Conservation (phyloP, 1,140 invertebrate species). For the Papilio polyxenes region DNA sequence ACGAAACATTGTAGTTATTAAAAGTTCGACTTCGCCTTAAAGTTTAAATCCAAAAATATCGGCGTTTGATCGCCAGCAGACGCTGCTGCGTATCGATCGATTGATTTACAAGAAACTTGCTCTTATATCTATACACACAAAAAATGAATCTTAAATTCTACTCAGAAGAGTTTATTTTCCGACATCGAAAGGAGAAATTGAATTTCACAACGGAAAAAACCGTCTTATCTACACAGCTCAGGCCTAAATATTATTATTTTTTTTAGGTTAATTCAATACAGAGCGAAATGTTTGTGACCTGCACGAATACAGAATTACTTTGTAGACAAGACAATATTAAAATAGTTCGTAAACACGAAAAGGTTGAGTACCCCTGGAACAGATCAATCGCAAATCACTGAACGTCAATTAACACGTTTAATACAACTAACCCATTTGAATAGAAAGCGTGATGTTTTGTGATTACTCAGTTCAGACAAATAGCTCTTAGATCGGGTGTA, state of each 20-base stretch:
- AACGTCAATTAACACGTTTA: neutral
- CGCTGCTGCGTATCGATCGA: slow-evolving; percentile 70
- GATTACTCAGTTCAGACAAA: neutral
- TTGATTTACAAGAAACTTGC: slow-evolving; percentile 72
- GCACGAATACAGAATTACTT: neutral
- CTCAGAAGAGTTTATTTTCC: neutral
- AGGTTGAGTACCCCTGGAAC: neutral
- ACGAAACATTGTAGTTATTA: neutral
- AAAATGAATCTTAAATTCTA: slow-evolving; percentile 34
- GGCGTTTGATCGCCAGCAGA: slow-evolving; percentile 71
- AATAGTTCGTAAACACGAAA: neutral
- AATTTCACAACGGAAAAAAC: slow-evolving; percentile 28
- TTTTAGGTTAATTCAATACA: slow-evolving; percentile 26
- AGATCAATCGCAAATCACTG: neutral
- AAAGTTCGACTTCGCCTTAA: slow-evolving; percentile 54
- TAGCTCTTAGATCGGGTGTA: slow-evolving; percentile 44
- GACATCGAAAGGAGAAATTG: neutral
- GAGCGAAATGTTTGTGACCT: neutral
- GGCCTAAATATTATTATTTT: slow-evolving; percentile 22
- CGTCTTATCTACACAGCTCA: slow-evolving; percentile 22
- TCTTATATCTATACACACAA: slow-evolving; percentile 38
- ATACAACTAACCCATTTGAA: slow-evolving; percentile 6
- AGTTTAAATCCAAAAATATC: slow-evolving; percentile 60
- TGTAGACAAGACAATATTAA: neutral
- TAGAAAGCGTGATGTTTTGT: slow-evolving; percentile 20